Conservation (phyloP, 1,140 invertebrate species). For the Sipha flava region DNA sequence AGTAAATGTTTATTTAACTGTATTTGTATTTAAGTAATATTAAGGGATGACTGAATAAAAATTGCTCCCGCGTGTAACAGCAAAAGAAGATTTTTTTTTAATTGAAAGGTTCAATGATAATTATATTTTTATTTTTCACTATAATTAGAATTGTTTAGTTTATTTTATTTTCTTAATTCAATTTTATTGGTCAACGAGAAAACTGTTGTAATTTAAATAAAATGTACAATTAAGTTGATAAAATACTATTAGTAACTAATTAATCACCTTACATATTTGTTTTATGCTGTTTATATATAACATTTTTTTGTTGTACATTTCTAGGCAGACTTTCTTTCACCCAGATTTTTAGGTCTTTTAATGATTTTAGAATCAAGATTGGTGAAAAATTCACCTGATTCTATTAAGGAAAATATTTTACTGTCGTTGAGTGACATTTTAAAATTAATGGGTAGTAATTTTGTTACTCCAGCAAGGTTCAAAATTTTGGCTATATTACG, state of each 20-base stretch:
- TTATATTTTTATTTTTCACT: too few species aligned
- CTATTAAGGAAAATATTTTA: conserved; percentile 34
- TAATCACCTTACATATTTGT: too few species aligned
- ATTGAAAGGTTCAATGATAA: too few species aligned
- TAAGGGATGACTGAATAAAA: too few species aligned
- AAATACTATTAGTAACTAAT: too few species aligned
- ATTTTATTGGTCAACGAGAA: too few species aligned
- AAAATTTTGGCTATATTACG: conserved; percentile 37
- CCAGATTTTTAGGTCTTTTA: conserved; percentile 36
- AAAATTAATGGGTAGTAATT: conserved; percentile 34
- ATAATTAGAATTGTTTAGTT: too few species aligned
- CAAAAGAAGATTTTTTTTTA: too few species aligned
- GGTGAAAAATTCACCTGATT: conserved; percentile 31
- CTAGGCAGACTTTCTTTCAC: conserved; percentile 33
- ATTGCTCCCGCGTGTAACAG: too few species aligned
- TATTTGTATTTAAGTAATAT: background rate
- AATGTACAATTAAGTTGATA: too few species aligned
- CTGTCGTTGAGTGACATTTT: conserved; percentile 35
- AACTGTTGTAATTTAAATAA: too few species aligned
- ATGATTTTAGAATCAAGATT: conserved; percentile 35
- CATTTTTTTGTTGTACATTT: background rate
- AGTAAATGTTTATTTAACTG: background rate
- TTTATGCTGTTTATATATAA: background rate
- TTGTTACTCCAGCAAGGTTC: conserved; percentile 36
- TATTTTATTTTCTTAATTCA: too few species aligned